These are phyloP conservation scores for Tachycineta bicolor DNA, from an alignment of 2,113 vertebrate species.

Conservation along the genomic window DNA sequence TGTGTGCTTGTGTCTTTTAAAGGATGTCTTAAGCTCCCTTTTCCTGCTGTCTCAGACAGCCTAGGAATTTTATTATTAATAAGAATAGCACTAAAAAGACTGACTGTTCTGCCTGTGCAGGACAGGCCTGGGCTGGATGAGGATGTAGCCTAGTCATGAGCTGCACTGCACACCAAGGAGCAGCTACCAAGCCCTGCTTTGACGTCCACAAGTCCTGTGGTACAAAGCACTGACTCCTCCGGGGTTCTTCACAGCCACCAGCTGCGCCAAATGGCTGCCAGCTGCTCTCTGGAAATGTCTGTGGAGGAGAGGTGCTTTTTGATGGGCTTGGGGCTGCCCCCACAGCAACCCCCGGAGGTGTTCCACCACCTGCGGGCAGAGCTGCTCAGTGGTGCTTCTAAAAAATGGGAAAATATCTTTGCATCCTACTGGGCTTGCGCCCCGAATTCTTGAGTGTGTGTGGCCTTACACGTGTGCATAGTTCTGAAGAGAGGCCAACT, in stretches of 20 bases:
- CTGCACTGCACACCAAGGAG: neutral
- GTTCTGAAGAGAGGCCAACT: neutral
- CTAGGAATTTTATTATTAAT: neutral
- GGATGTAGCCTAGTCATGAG: neutral
- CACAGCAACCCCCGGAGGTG: neutral
- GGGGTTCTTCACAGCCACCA: neutral
- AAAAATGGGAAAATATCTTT: neutral
- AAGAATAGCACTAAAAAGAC: neutral
- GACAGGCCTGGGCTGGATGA: neutral
- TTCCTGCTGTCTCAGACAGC: constrained; percentile 16
- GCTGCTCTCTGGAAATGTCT: neutral
- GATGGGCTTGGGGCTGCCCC: neutral
- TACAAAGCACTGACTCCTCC: neutral
- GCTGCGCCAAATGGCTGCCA: constrained; percentile 1
- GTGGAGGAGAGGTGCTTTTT: neutral
- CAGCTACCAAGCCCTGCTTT: neutral
- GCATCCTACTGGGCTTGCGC: neutral
- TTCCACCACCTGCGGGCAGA: neutral
- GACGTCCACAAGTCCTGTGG: neutral
- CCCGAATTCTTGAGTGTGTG: neutral
- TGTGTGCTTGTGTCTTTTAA: neutral
- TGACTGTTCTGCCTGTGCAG: neutral
- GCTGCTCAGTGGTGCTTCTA: neutral
- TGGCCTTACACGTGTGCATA: neutral
- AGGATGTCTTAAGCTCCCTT: neutral